Percentiles rank a stretch among this genome's conserved stretches.
These are phyloP conservation scores for Anguilla obscura DNA, from an alignment of 2,797 vertebrate species.

Conservation along the genomic window DNA sequence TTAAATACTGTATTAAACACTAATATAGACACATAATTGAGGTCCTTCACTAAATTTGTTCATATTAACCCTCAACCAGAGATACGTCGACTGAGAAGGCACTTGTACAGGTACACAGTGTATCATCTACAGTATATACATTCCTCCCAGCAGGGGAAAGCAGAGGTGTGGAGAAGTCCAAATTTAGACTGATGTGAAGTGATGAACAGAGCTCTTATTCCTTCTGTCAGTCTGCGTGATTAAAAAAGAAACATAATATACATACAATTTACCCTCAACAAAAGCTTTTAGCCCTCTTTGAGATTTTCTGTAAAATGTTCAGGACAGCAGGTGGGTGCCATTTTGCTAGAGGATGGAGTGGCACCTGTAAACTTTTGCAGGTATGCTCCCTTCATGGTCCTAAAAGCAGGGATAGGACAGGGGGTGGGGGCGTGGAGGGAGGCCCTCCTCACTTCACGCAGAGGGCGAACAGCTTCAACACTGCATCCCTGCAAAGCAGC, in stretches of 20 bases:
- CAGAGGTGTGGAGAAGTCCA: not conserved
- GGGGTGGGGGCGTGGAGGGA: constrained; percentile 5
- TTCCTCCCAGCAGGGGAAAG: not conserved
- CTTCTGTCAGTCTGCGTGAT: not conserved
- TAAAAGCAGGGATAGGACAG: not conserved
- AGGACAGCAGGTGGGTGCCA: not conserved
- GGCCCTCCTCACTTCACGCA: constrained; percentile 59
- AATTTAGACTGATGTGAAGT: not conserved
- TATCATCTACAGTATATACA: not conserved
- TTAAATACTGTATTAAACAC: not conserved
- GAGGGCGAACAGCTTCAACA: constrained; percentile 59
- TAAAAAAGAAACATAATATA: not conserved
- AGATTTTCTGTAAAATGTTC: constrained; percentile 13
- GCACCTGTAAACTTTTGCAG: not conserved
- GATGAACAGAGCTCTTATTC: not conserved
- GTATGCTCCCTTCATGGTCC: not conserved
- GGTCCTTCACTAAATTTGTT: constrained; percentile 9
- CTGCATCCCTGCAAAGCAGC: constrained; percentile 65
- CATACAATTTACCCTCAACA: not conserved
- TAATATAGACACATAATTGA: not conserved
- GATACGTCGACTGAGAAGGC: not conserved
- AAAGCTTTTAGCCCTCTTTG: not conserved
- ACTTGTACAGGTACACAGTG: not conserved
- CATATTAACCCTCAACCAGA: not conserved
- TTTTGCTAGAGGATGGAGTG: not conserved